Base-by-base conservation (phyloP, 2,113 vertebrate genomes). In the Eidolon helvum region DNA sequence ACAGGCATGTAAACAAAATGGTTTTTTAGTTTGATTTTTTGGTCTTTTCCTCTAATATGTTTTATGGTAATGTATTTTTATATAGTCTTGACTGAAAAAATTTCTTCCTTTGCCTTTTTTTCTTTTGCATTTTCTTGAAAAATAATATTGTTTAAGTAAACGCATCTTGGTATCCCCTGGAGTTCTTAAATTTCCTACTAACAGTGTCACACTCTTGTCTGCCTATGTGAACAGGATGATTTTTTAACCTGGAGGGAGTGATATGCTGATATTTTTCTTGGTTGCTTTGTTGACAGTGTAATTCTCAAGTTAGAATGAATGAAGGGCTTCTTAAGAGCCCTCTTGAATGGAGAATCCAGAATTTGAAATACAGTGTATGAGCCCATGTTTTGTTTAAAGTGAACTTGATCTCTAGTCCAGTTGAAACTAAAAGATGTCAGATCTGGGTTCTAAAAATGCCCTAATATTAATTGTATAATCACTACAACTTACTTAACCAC, bases 51-150 rank as follows among this genome's bases (percentile, higher is more conserved):
- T 85, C 5, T 50, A 72, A n/a, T 83, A 5, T 95, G 21, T 94
- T 97, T 80, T 94, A 80, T 65, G 26, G 4, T 79, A 18, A 21
- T 96, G 19, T 89, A 57, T n/a, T 87, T n/a, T 87, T 95, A 28
- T 94, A 22, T 38, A 30, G 16, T 80, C 40, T 75, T 45, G 38
- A 71, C 38, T 71, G 72, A 50, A 45, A 82, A 65, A 38, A 30
- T 53, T n/a, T 75, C 3, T 89, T 80, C 19, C 10, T 68, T 72
- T 61, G 10, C 11, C 0, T 92, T 74, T 85, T 80, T 35, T n/a
- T 91, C 35, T 92, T 71, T 79, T 72, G 15, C 7, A 38, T 45
- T 88, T 93, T 55, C 22, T 68, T 26, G 45, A 80, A 74, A 74
- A 53, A 53, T 59, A 87, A 53, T 18, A 57, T 65, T 72, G 38